Base-by-base conservation (phyloP, 92 coral and sea anemone species). In the Pocillopora meandrina region DNA sequence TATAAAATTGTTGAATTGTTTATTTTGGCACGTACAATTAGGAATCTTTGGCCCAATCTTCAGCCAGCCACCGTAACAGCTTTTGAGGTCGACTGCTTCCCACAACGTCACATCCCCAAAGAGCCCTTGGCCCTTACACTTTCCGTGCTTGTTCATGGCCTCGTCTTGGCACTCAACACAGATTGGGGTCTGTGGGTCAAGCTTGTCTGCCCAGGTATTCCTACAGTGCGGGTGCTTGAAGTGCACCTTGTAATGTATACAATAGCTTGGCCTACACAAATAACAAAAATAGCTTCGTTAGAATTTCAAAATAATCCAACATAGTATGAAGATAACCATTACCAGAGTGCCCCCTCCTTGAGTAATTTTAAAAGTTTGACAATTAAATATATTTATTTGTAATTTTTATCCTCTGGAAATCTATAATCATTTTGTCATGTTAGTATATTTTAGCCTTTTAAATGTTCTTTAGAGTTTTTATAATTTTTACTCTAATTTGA, bases 21-120 rank as follows among this genome's bases (percentile, higher is more conserved):
- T 69, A 84, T 93, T 87, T 42, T 89, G 80, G 81, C 98, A 92
- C 77, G 87, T 83, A 76, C 99, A 97, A 76, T 91, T 84, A 8
- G 85, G 82, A 56, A 97, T 91, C 88, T 77, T 78, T 71, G 91
- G 96, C 26, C 97, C 92, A 55, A 97, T 85, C 84, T 95, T 86
- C 55, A 95, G 92, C 99, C 99, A 97, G 84, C 89, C 95, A 74
- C 99, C 99, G 77, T 94, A 90, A 67, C 99, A 97, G 60, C 93
- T 95, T 80, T 93, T 89, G 61, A 90, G 87, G 77, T 95, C 95
- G 11, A 95, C 96, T 12, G 98, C 99, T 14, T 88, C 89, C 99
- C 99, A 97, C 15, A 93, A 89, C 19, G 99, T 97, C 7, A 93
- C 72, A 58, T 92, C 96, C 0, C 94, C 99, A 64, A 89, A 74